phyloP scores from a whole-genome alignment of 2,113 vertebrate species.

The Oenanthe oenanthe region DNA sequence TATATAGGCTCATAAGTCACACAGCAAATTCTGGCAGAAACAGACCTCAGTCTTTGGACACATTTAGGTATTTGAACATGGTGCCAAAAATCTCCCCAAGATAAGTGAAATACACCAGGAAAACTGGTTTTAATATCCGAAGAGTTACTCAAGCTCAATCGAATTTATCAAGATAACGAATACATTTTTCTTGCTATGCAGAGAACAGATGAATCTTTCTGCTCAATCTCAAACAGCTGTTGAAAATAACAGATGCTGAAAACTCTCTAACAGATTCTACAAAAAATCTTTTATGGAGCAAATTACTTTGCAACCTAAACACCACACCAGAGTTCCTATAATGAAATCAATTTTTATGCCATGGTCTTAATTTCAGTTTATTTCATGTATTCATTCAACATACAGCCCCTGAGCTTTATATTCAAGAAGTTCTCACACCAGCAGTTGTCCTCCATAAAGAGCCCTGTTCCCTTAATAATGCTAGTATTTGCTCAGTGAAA shows the following conservation, averaged over 20 bases:
- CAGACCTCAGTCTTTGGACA: background rate
- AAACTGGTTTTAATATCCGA: slow-evolving; percentile 45
- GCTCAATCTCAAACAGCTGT: slow-evolving; percentile 29
- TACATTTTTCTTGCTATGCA: slow-evolving; percentile 23
- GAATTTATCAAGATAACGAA: slow-evolving; percentile 49
- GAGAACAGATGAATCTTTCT: background rate
- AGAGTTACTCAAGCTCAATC: slow-evolving; percentile 24
- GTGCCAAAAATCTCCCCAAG: slow-evolving; percentile 39
- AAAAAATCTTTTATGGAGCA: background rate
- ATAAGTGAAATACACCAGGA: slow-evolving; percentile 32
- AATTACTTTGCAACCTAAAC: background rate
- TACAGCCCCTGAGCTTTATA: background rate
- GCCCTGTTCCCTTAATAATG: background rate
- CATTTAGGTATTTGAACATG: background rate
- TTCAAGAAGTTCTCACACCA: background rate
- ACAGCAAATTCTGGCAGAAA: slow-evolving; percentile 4
- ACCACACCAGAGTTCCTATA: background rate
- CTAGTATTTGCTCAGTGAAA: background rate
- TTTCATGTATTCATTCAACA: background rate
- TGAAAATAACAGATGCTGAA: slow-evolving; percentile 9
- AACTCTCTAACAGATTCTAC: background rate
- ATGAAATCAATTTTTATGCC: background rate
- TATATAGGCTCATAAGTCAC: slow-evolving; percentile 17
- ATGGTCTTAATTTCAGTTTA: background rate
- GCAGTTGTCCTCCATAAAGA: background rate